Percentiles rank a stretch among this genome's conserved stretches.
phyloP scores from a whole-genome alignment of 2,113 vertebrate genomes.

The Lasiurus cinereus region DNA sequence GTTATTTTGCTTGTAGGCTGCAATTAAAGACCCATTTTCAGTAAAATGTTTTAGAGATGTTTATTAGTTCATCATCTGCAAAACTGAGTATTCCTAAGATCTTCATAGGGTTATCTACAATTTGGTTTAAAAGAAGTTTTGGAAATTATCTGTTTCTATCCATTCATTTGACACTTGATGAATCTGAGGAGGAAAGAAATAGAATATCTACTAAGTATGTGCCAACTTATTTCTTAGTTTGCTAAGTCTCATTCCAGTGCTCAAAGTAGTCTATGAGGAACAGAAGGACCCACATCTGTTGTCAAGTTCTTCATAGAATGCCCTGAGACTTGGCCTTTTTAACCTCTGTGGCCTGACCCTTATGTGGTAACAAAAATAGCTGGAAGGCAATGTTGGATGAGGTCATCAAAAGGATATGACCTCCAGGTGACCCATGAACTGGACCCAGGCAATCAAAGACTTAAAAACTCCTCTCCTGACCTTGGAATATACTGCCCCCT shows the following conservation, averaged over 20 bases:
- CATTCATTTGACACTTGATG: neutral
- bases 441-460: neutral
- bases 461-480: neutral
- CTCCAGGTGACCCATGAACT: accelerated
- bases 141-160: neutral
- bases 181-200: neutral
- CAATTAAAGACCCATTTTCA: conserved; percentile 44
- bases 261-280: neutral
- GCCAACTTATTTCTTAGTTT: neutral
- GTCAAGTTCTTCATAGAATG: neutral
- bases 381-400: neutral
- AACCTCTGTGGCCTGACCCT: neutral
- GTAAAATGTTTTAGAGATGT: conserved; percentile 41
- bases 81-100: neutral
- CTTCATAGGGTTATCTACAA: neutral
- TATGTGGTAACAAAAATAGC: neutral
- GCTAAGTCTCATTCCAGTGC: neutral
- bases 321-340: neutral
- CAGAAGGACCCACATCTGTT: neutral
- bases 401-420: neutral
- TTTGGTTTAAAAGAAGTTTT: neutral
- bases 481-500: neutral
- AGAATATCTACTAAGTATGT: neutral
- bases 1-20: neutral
- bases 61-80: neutral